Evolutionary conservation across 2,888 invertebrate genomes (phyloP), one percentile per base, ranked within the genome.

Genomic region (Caenorhabditis imperialis): DNA sequence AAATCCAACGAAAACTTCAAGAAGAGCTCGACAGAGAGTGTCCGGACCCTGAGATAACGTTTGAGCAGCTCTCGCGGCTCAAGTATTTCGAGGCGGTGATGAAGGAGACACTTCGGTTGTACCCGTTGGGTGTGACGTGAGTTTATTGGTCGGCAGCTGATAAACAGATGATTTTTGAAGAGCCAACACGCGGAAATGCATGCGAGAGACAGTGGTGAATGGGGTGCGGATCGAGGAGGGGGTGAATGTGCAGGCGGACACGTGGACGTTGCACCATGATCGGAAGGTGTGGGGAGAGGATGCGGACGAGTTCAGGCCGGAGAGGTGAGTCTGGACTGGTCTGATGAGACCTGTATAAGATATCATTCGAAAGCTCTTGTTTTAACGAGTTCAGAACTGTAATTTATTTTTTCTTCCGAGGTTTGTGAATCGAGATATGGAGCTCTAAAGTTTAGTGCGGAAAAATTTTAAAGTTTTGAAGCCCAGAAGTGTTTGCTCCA

Each of bases 21-120:
- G 70, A 77, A n/a, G 84, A 84, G 47, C 79, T 84, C n/a, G 75
- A 77, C 16, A 72, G 61, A 16, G 51, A 77, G 23, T 84, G 84
- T 37, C n/a, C 40, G 8, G 33, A 44, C 4, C 44, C 45, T 3
- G 44, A 38, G 33, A 37, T 37, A 18, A 60, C 47, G 4, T 50
- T 51, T 37, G 63, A 67, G 3, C 38, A 47, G 14, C 58, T 78
- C 16, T 14, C 23, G 1, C 27, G 61, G 10, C 61, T 78, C 12
- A 75, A 76, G 22, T 78, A 78, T 30, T 10, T 76, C 30, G 78
- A 78, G n/a, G 30, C 35, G 1, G 70, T 73, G 12, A 67, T 71
- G 20, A 78, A 78, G 48, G 78, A 78, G 70, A 47, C 76, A 3
- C 53, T 78, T 1, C 35, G 78, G 38, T 37, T 78, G 51, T 72